These are phyloP conservation scores for Mustela erminea DNA, from an alignment of 2,797 vertebrate genomes.

Conservation along the genomic window DNA sequence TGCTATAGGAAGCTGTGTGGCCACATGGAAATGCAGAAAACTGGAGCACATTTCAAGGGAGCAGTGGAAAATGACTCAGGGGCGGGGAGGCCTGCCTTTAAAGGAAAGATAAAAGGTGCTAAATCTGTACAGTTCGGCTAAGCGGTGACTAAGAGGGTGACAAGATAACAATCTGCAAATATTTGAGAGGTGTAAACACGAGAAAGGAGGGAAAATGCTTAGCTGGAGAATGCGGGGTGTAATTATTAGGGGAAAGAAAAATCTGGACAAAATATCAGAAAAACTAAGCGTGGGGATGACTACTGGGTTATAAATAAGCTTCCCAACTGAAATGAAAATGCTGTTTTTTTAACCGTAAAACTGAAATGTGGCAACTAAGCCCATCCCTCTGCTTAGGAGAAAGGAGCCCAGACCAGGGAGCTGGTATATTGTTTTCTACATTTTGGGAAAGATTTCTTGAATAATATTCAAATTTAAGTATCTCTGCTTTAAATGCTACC, in stretches of 20 bases:
- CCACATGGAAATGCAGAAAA: slow-evolving; percentile 53
- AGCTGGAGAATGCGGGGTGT: slow-evolving; percentile 65
- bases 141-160: slow-evolving; percentile 85
- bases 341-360: neutral
- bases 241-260: slow-evolving; percentile 76
- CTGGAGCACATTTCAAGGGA: slow-evolving; percentile 71
- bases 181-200: slow-evolving; percentile 84
- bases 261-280: slow-evolving; percentile 69
- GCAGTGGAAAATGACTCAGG: slow-evolving; percentile 75
- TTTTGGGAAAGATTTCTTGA: slow-evolving; percentile 37
- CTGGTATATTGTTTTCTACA: neutral
- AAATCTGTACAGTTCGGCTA: slow-evolving; percentile 82
- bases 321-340: slow-evolving; percentile 34
- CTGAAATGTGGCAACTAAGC: neutral
- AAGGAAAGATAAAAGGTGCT: slow-evolving; percentile 86
- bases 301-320: slow-evolving; percentile 72
- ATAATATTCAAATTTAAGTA: slow-evolving; percentile 56
- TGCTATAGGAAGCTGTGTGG: neutral
- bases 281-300: slow-evolving; percentile 50
- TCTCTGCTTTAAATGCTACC: slow-evolving; percentile 30
- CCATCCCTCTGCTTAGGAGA: neutral
- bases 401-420: neutral
- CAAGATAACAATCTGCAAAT: slow-evolving; percentile 70
- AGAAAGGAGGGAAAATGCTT: slow-evolving; percentile 71
- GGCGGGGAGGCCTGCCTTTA: slow-evolving; percentile 79